Percentiles rank a stretch among this genome's conserved stretches.
phyloP scores from a whole-genome alignment of 2,113 vertebrate species.

The Trochalopteron elliotii region DNA sequence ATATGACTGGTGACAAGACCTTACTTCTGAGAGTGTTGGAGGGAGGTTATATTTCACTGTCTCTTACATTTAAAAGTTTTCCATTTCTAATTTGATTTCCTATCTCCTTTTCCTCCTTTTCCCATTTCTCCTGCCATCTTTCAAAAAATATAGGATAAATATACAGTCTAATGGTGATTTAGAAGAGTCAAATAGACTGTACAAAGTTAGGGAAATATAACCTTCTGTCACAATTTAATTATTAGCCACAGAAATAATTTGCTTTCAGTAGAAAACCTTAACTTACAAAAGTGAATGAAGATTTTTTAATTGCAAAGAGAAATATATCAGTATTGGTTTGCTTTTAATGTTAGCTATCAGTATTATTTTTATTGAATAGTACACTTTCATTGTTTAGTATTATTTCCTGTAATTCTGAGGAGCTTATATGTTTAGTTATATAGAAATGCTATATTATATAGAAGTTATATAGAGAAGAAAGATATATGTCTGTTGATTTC shows the following conservation, averaged over 20 bases:
- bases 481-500: neutral
- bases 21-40: neutral
- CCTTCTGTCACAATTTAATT: slow-evolving; percentile 21
- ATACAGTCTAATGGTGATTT: neutral
- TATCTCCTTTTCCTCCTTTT: neutral
- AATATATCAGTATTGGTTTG: neutral
- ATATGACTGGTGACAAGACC: fast-evolving
- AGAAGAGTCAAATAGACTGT: neutral
- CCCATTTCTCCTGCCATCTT: neutral
- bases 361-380: slow-evolving; percentile 4
- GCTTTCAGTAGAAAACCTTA: slow-evolving; percentile 49
- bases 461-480: neutral
- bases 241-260: slow-evolving; percentile 19
- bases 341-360: slow-evolving; percentile 17
- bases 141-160: neutral
- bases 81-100: neutral
- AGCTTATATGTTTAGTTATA: neutral
- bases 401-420: neutral
- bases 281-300: slow-evolving; percentile 58
- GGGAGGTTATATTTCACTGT: neutral
- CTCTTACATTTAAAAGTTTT: neutral
- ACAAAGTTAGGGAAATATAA: neutral
- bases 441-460: neutral
- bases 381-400: neutral
- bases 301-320: slow-evolving; percentile 46